These are phyloP conservation scores for Pan paniscus DNA, from an alignment of 2,113 vertebrate genomes.

Conservation along the genomic window DNA sequence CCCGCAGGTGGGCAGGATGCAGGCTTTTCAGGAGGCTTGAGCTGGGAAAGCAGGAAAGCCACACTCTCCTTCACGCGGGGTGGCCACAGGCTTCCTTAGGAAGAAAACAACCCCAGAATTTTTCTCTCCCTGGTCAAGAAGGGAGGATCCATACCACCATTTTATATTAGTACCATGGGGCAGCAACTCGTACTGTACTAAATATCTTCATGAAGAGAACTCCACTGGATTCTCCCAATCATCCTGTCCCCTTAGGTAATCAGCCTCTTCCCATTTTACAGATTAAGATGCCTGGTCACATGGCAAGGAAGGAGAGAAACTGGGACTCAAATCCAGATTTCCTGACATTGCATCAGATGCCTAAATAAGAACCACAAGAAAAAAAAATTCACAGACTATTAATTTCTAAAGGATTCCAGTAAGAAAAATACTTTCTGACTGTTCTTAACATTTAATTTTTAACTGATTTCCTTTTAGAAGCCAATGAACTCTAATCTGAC, in stretches of 20 bases:
- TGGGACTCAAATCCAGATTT: background rate
- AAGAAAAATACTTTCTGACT: background rate
- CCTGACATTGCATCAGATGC: background rate
- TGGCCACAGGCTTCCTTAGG: background rate
- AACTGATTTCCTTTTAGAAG: background rate
- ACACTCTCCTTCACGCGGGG: background rate
- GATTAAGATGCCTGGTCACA: background rate
- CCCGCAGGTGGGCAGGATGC: fast-evolving
- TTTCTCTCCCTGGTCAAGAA: background rate
- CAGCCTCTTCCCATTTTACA: too few species aligned
- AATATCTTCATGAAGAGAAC: background rate
- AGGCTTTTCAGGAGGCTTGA: background rate
- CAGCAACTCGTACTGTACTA: fast-evolving
- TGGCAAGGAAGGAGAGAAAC: background rate
- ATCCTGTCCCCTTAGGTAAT: background rate
- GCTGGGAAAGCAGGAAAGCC: background rate
- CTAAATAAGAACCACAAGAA: background rate
- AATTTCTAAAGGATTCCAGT: background rate
- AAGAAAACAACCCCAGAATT: background rate
- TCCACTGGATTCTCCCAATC: background rate
- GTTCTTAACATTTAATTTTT: background rate
- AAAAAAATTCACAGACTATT: background rate
- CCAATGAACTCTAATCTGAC: background rate
- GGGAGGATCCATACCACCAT: too few species aligned
- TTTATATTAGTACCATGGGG: background rate